These are phyloP conservation scores for Catharus minimus DNA, from an alignment of 2,113 vertebrate species.

Conservation along the genomic window DNA sequence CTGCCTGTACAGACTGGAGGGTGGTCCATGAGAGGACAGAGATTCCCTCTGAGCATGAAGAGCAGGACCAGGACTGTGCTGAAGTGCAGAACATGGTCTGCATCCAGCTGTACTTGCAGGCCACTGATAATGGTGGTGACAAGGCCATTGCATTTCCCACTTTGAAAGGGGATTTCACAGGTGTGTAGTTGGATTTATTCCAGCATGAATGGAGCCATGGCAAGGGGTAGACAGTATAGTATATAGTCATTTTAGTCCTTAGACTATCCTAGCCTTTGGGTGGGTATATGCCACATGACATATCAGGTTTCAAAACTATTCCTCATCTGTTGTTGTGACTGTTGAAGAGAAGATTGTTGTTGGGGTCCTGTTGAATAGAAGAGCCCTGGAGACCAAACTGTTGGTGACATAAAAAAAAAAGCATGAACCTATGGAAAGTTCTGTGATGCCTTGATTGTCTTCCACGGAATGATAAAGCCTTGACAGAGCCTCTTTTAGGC, in stretches of 20 bases:
- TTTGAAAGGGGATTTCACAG: neutral
- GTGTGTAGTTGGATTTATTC: neutral
- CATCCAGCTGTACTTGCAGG: neutral
- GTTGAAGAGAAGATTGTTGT: neutral
- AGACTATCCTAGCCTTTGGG: neutral
- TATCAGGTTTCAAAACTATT: neutral
- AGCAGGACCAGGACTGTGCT: neutral
- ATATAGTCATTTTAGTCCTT: neutral
- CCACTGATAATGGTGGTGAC: neutral
- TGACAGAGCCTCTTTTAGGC: neutral
- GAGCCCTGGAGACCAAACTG: neutral
- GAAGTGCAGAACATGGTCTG: neutral
- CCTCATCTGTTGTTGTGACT: neutral
- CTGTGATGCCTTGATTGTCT: accelerated
- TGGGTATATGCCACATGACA: neutral
- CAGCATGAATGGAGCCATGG: neutral
- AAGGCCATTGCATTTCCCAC: neutral
- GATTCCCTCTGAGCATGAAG: neutral
- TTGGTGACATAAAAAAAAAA: neutral
- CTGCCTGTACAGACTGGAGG: neutral
- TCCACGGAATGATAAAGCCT: neutral
- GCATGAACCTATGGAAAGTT: neutral
- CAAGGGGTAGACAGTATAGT: neutral
- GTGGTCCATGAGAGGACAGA: accelerated
- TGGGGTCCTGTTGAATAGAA: neutral